Percentiles rank a stretch among this genome's conserved stretches.
Conservation (phyloP, 2,888 invertebrate genomes). For the Furcula furcula region DNA sequence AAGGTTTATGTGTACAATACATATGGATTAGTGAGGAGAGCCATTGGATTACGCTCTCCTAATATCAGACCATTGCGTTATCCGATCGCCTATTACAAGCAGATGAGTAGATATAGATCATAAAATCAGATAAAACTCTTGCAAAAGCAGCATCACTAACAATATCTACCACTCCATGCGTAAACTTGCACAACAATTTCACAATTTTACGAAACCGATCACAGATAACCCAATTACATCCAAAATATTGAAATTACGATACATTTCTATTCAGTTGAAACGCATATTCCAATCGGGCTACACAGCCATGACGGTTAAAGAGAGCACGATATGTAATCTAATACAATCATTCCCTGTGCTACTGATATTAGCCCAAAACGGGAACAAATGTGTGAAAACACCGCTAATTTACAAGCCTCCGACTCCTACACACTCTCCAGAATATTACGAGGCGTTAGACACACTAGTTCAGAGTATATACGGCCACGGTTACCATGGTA, state of each 20-base stretch:
- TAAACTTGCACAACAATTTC: conserved; percentile 16
- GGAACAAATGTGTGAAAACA: conserved; percentile 59
- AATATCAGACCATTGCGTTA: too few relatives aligned
- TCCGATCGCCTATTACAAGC: too few relatives aligned
- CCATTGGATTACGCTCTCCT: too few relatives aligned
- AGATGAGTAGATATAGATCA: too few relatives aligned
- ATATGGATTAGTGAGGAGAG: too few relatives aligned
- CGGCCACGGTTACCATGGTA: conserved; percentile 32
- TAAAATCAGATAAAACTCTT: too few relatives aligned
- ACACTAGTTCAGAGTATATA: conserved; percentile 54
- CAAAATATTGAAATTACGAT: conserved; percentile 3
- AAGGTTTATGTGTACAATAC: too few relatives aligned
- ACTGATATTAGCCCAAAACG: conserved; percentile 65
- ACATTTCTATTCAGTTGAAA: conserved; percentile 20
- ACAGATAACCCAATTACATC: conserved; percentile 42
- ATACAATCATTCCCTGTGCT: conserved; percentile 69
- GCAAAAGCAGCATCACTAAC: too few relatives aligned
- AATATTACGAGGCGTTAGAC: conserved; percentile 70
- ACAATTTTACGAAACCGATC: conserved; percentile 19
- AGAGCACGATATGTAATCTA: conserved; percentile 57
- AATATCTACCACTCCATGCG: conserved; percentile 7
- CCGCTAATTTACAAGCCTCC: conserved; percentile 68
- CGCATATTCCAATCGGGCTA: conserved; percentile 3
- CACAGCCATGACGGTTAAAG: conserved; percentile 56
- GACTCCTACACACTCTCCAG: conserved; percentile 60